Evolutionary conservation across 2,113 vertebrate genomes (phyloP), one percentile per base, ranked within the genome.

Genomic region (Martes martes): DNA sequence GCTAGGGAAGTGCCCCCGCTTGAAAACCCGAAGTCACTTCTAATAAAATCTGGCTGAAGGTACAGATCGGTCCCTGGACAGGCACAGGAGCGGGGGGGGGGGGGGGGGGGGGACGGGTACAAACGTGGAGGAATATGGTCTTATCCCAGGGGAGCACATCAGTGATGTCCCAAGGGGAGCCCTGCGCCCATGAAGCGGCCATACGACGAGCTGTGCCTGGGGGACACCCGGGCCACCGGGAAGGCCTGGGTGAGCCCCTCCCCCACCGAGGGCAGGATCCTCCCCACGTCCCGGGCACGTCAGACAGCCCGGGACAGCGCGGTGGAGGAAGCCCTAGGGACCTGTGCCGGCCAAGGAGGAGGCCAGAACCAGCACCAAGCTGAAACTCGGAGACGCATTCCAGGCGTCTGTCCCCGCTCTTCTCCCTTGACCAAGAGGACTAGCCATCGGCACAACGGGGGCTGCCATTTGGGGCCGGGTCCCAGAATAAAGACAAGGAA

Each of bases 1-100:
- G 71, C 89, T 81, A 79, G 80, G 67, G 92, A 94, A 92, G 92
- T 78, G 57, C 1, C 65, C 79, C 47, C 21, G 21, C 24, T 71
- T n/a, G 55, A 80, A 76, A 92, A 87, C 26, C 69, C 74, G 21
- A 67, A 42, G 11, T 94, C 23, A 15, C 28, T 83, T 57, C 86
- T 80, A 76, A 91, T 52, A 69, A 87, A 79, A 83, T 39, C 69
- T 59, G 57, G 50, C 73, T 79, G 19, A 89, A 73, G 81, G 74
- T 26, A 85, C 88, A 89, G 65, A 50, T 19, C 59, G 52, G 78
- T 26, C 74, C 63, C 28, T 9, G 10, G 18, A 59, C 0, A 31
- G 67, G 39, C 71, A 78, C 1, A 78, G 28, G 33, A 71, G 84
- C 16, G 45, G 65, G 73, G 39, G 11, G 0, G 45, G n/a, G 45